These are phyloP conservation scores for Tachypleus tridentatus DNA, from an alignment of 1,140 invertebrate genomes.

Conservation along the genomic window DNA sequence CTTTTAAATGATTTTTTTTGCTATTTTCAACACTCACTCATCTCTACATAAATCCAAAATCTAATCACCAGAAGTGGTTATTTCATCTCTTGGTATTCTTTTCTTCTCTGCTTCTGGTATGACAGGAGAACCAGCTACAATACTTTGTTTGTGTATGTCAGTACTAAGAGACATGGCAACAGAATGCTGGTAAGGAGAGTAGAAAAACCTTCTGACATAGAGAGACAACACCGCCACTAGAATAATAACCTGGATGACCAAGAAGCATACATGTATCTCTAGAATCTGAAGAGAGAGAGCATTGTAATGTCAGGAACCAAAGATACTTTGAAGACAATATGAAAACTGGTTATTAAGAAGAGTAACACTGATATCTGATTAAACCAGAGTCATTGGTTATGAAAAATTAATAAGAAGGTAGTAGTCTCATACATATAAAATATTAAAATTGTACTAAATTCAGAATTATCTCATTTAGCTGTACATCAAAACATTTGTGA, in stretches of 20 bases:
- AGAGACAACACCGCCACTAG: conserved; percentile 18
- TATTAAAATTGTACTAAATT: too few relatives aligned
- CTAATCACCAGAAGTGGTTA: background rate
- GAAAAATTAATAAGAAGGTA: conserved; percentile 6
- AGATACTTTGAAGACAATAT: conserved; percentile 3
- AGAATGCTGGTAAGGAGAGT: conserved; percentile 6
- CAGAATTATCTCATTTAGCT: too few relatives aligned
- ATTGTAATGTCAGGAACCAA: background rate
- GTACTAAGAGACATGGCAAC: background rate
- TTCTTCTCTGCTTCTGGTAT: background rate
- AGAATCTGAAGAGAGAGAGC: conserved; percentile 10
- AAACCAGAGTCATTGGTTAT: background rate
- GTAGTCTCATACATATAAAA: background rate
- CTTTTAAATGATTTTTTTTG: background rate
- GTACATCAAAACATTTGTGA: too few relatives aligned
- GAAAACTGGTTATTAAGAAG: background rate
- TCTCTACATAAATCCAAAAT: too few relatives aligned
- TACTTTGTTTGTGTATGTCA: background rate
- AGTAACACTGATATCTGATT: too few relatives aligned
- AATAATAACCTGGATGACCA: conserved; percentile 18
- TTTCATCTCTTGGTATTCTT: background rate
- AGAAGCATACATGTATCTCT: conserved; percentile 18
- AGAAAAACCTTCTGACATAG: conserved; percentile 13
- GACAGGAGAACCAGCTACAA: background rate
- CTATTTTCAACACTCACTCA: background rate